phyloP scores from a whole-genome alignment of 2,113 vertebrate genomes.

The Centrocercus urophasianus region DNA sequence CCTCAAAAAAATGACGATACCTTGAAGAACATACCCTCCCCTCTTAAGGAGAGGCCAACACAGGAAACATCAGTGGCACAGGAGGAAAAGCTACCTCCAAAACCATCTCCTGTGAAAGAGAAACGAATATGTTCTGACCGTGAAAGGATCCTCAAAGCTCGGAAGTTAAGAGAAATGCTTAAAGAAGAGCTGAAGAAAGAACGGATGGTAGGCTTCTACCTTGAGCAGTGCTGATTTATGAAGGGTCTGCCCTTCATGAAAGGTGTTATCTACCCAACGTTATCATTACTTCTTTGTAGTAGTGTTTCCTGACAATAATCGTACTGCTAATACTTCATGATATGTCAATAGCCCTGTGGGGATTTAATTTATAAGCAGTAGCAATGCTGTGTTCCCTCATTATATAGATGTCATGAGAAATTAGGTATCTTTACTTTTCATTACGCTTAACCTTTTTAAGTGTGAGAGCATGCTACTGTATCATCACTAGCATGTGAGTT shows the following conservation, averaged over 20 bases:
- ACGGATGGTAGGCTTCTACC: slow-evolving; percentile 77
- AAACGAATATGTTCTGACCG: slow-evolving; percentile 77
- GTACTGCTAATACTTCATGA: background rate
- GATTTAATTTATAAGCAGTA: background rate
- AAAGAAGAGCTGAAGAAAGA: slow-evolving; percentile 89
- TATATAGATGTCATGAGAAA: background rate
- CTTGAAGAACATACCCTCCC: slow-evolving; percentile 48
- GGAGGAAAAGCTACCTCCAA: slow-evolving; percentile 47
- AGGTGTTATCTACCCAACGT: fast-evolving
- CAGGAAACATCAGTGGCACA: slow-evolving; percentile 44
- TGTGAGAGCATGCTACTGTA: background rate
- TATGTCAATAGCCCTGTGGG: background rate
- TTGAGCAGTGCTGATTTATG: background rate
- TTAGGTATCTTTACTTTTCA: background rate
- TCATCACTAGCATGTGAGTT: background rate
- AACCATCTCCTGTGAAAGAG: slow-evolving; percentile 38
- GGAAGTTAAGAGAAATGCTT: slow-evolving; percentile 90
- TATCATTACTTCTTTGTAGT: background rate
- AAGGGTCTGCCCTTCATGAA: background rate
- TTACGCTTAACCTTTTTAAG: background rate
- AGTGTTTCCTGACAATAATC: background rate
- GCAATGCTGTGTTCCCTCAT: background rate
- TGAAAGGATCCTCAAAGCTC: slow-evolving; percentile 88
- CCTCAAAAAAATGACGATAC: slow-evolving; percentile 34
- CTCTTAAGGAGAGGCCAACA: slow-evolving; percentile 75